phyloP scores from a whole-genome alignment of 2,797 vertebrate genomes.

The Peromyscus melanophrys region DNA sequence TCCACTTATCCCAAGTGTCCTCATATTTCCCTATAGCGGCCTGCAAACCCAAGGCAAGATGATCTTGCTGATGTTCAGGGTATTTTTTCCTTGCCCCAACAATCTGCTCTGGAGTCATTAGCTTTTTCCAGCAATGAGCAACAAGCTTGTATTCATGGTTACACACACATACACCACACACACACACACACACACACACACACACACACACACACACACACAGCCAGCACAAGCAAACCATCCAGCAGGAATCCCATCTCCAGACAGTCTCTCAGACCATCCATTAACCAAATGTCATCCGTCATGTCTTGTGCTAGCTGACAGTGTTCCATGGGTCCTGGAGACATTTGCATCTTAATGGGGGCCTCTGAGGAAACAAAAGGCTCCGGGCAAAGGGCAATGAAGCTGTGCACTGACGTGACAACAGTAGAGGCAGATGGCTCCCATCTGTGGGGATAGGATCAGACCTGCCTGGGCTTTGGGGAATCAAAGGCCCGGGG shows the following conservation, averaged over 20 bases:
- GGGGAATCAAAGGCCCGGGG: neutral
- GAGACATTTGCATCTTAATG: slow-evolving; percentile 29
- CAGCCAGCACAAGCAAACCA: neutral
- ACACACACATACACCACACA: neutral
- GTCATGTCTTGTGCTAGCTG: neutral
- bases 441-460: neutral
- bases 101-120: neutral
- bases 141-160: neutral
- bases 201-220: neutral
- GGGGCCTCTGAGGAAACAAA: neutral
- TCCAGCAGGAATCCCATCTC: neutral
- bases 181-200: neutral
- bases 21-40: neutral
- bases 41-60: neutral
- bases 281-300: slow-evolving; percentile 2
- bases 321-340: neutral
- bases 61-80: neutral
- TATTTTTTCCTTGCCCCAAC: neutral
- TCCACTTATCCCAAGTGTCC: too few relatives aligned
- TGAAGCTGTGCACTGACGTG: neutral
- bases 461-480: neutral
- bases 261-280: neutral
- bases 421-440: neutral
- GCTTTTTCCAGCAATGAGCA: neutral
- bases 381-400: neutral